A percentile compares a stretch with the other conserved stretches of the same genome.
Conservation (phyloP, 2,113 vertebrate genomes). For the Eublepharis macularius region DNA sequence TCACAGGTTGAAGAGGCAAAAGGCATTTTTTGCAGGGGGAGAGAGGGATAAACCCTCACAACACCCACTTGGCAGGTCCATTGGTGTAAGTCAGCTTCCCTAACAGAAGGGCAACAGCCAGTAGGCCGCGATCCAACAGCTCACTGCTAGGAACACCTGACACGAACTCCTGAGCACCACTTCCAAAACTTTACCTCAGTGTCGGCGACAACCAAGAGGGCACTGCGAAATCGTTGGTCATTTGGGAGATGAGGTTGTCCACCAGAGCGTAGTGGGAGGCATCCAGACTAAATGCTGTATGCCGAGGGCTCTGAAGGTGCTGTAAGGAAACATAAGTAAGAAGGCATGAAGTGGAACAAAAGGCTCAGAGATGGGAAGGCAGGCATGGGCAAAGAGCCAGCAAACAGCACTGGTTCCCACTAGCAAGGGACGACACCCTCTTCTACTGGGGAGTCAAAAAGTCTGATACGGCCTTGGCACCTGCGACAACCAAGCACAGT, state of each 20-base stretch:
- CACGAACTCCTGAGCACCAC: not conserved
- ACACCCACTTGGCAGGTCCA: no score
- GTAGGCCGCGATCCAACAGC: no score
- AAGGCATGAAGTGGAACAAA: not conserved
- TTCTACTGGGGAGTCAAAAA: not conserved
- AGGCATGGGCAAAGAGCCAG: not conserved
- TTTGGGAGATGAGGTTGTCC: constrained; percentile 68
- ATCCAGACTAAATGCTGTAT: constrained; percentile 71
- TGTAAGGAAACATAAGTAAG: constrained; percentile 35
- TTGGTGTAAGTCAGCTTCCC: not conserved
- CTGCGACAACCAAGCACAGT: not conserved
- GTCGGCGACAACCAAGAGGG: constrained; percentile 19
- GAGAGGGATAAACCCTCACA: no score
- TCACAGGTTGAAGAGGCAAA: no score
- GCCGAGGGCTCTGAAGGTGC: constrained; percentile 76
- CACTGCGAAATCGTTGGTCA: constrained; percentile 65
- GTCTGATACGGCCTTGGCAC: not conserved
- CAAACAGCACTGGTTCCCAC: not conserved
- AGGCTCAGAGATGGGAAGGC: not conserved
- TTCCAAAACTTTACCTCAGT: constrained; percentile 46
- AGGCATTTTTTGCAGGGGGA: no score
- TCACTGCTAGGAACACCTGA: not conserved
- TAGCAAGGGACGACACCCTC: not conserved
- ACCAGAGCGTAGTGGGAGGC: constrained; percentile 67
- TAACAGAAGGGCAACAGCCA: not conserved